Percentiles rank a stretch among this genome's conserved stretches.
phyloP scores from a whole-genome alignment of 2,797 vertebrate species.

The Eulemur coronatus region DNA sequence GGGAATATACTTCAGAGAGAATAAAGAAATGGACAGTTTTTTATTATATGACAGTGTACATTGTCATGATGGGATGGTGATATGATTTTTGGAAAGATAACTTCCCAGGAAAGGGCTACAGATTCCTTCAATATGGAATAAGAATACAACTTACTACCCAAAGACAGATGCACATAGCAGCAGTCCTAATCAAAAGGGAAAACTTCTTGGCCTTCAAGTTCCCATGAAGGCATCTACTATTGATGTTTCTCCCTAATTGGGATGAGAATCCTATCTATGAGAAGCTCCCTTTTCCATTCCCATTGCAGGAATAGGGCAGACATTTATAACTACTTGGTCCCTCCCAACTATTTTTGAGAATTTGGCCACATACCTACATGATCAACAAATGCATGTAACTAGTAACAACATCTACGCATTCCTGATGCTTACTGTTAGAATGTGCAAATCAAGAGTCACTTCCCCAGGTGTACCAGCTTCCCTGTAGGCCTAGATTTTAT shows the following conservation, averaged over 20 bases:
- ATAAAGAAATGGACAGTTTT: not conserved
- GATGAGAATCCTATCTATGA: not conserved
- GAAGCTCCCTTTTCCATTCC: not conserved
- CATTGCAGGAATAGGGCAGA: not conserved
- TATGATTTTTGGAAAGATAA: constrained; percentile 18
- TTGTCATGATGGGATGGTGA: not conserved
- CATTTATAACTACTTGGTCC: not conserved
- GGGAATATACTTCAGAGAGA: not conserved
- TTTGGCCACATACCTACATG: not conserved
- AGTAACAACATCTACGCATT: not conserved
- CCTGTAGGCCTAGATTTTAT: not conserved
- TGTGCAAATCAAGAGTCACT: not conserved
- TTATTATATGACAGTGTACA: not conserved
- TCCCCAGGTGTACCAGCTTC: not conserved
- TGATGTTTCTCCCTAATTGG: not conserved
- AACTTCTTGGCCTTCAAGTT: constrained; percentile 5
- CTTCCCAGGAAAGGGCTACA: not conserved
- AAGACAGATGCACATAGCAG: not conserved
- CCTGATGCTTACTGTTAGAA: not conserved
- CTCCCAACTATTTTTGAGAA: not conserved
- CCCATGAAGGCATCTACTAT: not conserved
- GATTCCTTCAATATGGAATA: constrained; percentile 21
- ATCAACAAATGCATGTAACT: not conserved
- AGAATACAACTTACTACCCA: not conserved
- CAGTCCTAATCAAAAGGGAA: not conserved